phyloP scores from a whole-genome alignment of 2,888 invertebrate species.

The Ophonus ardosiacus region DNA sequence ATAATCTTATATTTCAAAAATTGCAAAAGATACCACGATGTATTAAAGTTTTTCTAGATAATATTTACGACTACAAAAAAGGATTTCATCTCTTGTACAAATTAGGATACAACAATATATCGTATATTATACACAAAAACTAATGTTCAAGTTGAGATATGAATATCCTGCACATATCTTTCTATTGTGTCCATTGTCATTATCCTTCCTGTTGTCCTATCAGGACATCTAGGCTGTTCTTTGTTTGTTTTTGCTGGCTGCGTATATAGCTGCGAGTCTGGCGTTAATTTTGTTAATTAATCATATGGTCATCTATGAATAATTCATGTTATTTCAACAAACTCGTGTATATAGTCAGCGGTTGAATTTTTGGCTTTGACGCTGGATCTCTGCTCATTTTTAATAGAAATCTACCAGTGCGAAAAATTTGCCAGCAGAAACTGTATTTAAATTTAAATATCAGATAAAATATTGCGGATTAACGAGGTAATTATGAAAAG shows the following conservation, averaged over 20 bases:
- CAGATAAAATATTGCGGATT: not conserved
- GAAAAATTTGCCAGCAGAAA: slow-evolving; percentile 10
- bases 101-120: too few species aligned
- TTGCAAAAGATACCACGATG: too few species aligned
- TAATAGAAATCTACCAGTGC: slow-evolving; percentile 2
- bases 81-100: too few species aligned
- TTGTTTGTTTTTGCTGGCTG: not conserved
- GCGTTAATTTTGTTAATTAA: slow-evolving; percentile 49
- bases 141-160: not conserved
- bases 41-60: too few species aligned
- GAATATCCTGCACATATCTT: not conserved
- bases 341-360: not conserved
- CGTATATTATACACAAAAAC: too few species aligned
- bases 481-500: not conserved
- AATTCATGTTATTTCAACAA: slow-evolving; percentile 29
- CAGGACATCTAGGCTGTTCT: not conserved
- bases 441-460: slow-evolving; percentile 23
- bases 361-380: slow-evolving; percentile 47
- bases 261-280: not conserved
- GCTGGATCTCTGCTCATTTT: slow-evolving; percentile 13
- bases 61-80: too few species aligned
- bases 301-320: slow-evolving; percentile 45
- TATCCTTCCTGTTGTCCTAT: not conserved
- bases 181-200: not conserved
- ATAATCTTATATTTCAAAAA: too few species aligned